phyloP scores from a whole-genome alignment of 92 coral and sea anemone species.

The Galaxea fascicularis region DNA sequence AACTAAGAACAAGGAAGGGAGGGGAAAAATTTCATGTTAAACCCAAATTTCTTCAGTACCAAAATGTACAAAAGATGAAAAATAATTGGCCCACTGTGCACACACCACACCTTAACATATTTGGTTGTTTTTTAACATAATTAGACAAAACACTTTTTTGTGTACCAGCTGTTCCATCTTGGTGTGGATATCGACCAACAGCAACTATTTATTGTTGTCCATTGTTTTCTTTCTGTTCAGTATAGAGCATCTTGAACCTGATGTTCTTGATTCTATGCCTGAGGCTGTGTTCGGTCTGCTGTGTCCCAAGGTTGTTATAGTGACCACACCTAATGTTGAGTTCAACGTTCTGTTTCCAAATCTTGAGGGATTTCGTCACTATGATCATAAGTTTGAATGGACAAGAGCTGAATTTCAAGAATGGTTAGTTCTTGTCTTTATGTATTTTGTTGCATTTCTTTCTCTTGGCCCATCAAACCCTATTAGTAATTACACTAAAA shows the following conservation, averaged over 20 bases:
- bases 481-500: too few species aligned
- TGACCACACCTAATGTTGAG: conserved; percentile 97
- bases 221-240: conserved; percentile 38
- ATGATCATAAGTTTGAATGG: conserved; percentile 99
- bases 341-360: conserved; percentile 95
- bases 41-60: too few species aligned
- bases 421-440: conserved; percentile 63
- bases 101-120: too few species aligned
- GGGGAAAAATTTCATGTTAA: too few species aligned
- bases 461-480: too few species aligned
- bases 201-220: not conserved
- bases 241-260: conserved; percentile 88
- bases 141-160: too few species aligned
- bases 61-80: too few species aligned
- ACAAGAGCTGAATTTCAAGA: conserved; percentile 90
- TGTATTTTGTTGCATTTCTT: not conserved
- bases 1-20: too few species aligned
- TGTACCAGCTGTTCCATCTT: too few species aligned
- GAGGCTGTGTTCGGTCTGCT: conserved; percentile 89
- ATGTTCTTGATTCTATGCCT: conserved; percentile 84
- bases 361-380: conserved; percentile 91
- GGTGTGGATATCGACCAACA: not conserved
- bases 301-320: conserved; percentile 95
- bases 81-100: too few species aligned
- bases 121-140: too few species aligned